Evolutionary conservation across 2,888 invertebrate genomes (phyloP).

Genomic region (Himalopsyche tibetana): DNA sequence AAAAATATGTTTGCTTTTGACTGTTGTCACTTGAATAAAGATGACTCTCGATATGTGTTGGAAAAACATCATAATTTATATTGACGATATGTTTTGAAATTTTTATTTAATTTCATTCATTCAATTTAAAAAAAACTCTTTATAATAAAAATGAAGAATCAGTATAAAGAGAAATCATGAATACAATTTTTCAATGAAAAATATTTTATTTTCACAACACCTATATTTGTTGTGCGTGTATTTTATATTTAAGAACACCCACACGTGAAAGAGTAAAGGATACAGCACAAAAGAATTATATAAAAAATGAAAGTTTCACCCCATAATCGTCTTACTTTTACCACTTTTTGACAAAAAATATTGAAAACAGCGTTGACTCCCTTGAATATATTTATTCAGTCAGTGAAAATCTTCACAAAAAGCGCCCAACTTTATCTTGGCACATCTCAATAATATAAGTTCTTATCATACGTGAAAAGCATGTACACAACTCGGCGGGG

Average conservation of each 20-base stretch:
- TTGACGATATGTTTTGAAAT: no score
- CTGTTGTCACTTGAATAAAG: no score
- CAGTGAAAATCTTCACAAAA: constrained; percentile 29
- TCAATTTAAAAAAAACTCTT: no score
- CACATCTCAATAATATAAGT: constrained; percentile 47
- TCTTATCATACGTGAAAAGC: constrained; percentile 44
- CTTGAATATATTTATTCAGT: constrained; percentile 31
- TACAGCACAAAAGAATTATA: constrained; percentile 15
- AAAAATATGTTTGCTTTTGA: no score
- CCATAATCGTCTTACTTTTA: constrained; percentile 37
- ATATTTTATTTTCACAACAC: no score
- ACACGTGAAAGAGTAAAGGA: background rate
- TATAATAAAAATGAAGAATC: no score
- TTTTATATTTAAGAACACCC: background rate
- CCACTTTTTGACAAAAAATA: constrained; percentile 34
- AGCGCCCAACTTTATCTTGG: constrained; percentile 37
- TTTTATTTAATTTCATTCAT: no score
- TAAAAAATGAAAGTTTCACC: constrained; percentile 15
- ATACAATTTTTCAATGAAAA: no score
- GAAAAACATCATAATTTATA: no score
- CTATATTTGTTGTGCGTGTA: no score
- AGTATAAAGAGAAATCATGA: no score
- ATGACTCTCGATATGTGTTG: no score
- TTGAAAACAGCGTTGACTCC: constrained; percentile 30
- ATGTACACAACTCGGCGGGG: constrained; percentile 30